Percentiles rank a stretch among this genome's conserved stretches.
phyloP scores from a whole-genome alignment of 2,888 invertebrate species.

The Acanthosepion pharaonis region DNA sequence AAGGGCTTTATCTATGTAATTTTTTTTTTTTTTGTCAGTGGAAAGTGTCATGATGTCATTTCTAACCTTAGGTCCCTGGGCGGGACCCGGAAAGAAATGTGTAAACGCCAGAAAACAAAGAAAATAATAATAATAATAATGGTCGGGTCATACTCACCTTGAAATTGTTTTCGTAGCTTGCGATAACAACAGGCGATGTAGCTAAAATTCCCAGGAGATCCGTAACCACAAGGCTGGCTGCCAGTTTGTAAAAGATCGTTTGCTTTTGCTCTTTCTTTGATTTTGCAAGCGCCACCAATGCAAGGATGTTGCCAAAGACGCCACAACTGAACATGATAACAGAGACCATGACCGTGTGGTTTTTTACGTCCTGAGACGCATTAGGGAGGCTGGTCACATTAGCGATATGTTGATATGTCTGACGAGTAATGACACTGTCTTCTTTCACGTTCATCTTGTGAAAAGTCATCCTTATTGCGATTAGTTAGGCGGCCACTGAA shows the following conservation, averaged over 20 bases:
- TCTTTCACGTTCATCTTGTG: background rate
- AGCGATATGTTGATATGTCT: background rate
- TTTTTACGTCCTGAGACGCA: background rate
- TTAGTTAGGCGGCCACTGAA: background rate
- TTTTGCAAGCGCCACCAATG: slow-evolving; percentile 69
- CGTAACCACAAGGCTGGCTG: slow-evolving; percentile 72
- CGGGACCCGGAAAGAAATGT: too few species aligned
- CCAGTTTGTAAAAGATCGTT: slow-evolving; percentile 73
- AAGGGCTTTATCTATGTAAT: too few species aligned
- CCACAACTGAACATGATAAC: slow-evolving; percentile 66
- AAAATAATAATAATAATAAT: background rate
- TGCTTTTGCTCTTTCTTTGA: slow-evolving; percentile 65
- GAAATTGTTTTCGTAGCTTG: slow-evolving; percentile 67
- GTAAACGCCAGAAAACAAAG: too few species aligned
- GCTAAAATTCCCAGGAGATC: slow-evolving; percentile 73
- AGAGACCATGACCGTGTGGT: slow-evolving; percentile 55
- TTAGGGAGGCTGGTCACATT: background rate
- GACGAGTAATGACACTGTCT: background rate
- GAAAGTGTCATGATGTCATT: too few species aligned
- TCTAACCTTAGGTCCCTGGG: too few species aligned
- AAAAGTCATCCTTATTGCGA: background rate
- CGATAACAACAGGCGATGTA: slow-evolving; percentile 69
- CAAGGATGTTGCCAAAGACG: slow-evolving; percentile 72
- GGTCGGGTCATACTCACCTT: background rate
- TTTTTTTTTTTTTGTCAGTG: too few species aligned